Base-by-base conservation (phyloP, 2,888 invertebrate species). In the Chirona hameri region DNA sequence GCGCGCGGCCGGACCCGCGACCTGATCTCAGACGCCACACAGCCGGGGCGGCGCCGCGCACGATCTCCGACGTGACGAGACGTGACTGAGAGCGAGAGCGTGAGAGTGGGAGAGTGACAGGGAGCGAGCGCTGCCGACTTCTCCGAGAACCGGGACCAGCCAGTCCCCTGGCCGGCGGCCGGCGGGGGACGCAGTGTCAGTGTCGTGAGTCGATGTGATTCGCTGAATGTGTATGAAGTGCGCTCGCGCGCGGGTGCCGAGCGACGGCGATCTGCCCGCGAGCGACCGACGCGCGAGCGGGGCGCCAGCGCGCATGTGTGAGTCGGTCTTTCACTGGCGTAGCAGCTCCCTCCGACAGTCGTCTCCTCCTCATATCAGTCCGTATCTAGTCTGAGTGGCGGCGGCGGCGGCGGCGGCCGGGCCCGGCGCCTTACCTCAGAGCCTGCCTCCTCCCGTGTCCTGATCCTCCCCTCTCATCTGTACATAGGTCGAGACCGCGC, bases 361-460 rank as follows among this genome's bases (percentile, higher is more conserved):
- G 65, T n/a, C n/a, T 5, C 69, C 65, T 29, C 69, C 29, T 72
- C 72, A 72, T 72, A 72, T 72, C 72, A 72, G 72, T 72, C 72
- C 12, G 72, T 31, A 27, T 72, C 72, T 72, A 72, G 72, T 72
- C 72, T 14, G 31, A 15, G 31, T 29, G 27, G 27, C 65, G 65
- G 65, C 27, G 52, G 52, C 18, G 48, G 48, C 60, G 65, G 65
- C 65, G 10, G 65, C 65, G 10, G 65, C 65, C 57, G 7, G n/a
- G 27, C 65, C 65, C n/a, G 65, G 27, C 65, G 60, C 24, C 52
- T 52, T 52, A 52, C 52, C 52, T 52, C 52, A 52, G 52, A 12
- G 52, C 52, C 52, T 18, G 52, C 18, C 52, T 52, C 15, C 52
- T 52, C 52, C 18, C 52, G 52, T 18, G 52, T 1, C 15, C 52